These are phyloP conservation scores for Haemorhous mexicanus DNA, from an alignment of 2,113 vertebrate genomes.

Conservation along the genomic window DNA sequence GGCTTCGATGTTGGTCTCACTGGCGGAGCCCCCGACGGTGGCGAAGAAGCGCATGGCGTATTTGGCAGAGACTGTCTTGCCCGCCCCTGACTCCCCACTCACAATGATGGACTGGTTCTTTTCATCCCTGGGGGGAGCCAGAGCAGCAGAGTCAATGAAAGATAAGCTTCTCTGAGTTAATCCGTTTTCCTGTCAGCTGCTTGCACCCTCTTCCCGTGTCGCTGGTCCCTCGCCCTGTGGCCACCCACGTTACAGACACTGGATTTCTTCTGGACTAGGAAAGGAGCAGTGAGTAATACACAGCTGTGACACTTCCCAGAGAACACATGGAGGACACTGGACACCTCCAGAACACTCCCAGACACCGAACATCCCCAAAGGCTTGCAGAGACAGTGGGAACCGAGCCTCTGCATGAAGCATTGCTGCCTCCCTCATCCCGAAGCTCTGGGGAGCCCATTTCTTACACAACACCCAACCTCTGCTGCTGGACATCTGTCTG, in stretches of 20 bases:
- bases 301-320: no score
- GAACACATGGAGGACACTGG: not conserved
- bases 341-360: not conserved
- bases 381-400: rapidly evolving
- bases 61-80: conserved; percentile 95
- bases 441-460: not conserved
- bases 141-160: not conserved
- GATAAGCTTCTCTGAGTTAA: not conserved
- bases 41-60: conserved; percentile 94
- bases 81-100: conserved; percentile 92
- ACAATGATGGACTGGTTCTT: conserved; percentile 98
- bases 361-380: not conserved
- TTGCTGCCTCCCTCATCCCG: not conserved
- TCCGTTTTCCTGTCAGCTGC: rapidly evolving
- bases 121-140: conserved; percentile 81
- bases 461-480: not conserved
- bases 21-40: conserved; percentile 86
- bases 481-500: not conserved
- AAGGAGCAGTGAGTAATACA: rapidly evolving
- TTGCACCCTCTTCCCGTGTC: rapidly evolving
- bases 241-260: rapidly evolving
- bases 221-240: rapidly evolving
- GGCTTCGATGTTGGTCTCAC: conserved; percentile 87
- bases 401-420: not conserved
- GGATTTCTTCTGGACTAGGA: not conserved